A percentile compares a stretch with the other conserved stretches of the same genome.
phyloP scores from a whole-genome alignment of 2,888 invertebrate species.

The Branchinecta sandiegonensis region DNA sequence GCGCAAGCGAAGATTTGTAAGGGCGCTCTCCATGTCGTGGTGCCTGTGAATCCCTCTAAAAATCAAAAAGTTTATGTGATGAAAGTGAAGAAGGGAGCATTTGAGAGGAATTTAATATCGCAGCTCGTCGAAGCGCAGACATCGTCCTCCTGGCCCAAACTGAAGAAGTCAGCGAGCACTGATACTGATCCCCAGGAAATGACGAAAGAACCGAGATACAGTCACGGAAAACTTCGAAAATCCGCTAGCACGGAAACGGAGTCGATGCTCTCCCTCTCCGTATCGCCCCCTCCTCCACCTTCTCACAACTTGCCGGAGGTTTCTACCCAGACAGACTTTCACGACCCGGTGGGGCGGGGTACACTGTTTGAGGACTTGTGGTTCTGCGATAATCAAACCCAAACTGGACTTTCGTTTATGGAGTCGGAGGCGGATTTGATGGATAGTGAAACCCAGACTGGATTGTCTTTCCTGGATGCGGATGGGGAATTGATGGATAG shows the following conservation, averaged over 20 bases:
- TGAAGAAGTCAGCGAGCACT: not conserved
- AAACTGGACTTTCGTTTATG: constrained; percentile 3
- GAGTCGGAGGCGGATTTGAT: not conserved
- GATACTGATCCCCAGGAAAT: not conserved
- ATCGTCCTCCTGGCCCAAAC: not conserved
- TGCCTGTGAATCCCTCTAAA: no score
- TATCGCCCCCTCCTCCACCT: no score
- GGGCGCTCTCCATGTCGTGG: no score
- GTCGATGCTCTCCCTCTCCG: no score
- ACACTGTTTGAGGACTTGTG: constrained; percentile 8
- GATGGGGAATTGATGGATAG: not conserved
- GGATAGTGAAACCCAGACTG: not conserved
- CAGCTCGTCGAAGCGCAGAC: no score
- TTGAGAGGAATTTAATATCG: no score
- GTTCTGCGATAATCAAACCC: constrained; percentile 7
- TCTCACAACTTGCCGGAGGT: not conserved
- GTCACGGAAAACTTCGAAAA: no score
- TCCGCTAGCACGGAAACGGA: no score
- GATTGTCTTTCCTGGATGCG: not conserved
- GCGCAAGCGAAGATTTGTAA: no score
- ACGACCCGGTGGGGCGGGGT: not conserved
- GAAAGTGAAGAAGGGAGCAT: no score
- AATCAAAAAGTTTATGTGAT: no score
- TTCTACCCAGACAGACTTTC: constrained; percentile 7
- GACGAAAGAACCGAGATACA: no score